Base-by-base conservation (phyloP, 2,113 vertebrate genomes). In the Lampris incognitus region DNA sequence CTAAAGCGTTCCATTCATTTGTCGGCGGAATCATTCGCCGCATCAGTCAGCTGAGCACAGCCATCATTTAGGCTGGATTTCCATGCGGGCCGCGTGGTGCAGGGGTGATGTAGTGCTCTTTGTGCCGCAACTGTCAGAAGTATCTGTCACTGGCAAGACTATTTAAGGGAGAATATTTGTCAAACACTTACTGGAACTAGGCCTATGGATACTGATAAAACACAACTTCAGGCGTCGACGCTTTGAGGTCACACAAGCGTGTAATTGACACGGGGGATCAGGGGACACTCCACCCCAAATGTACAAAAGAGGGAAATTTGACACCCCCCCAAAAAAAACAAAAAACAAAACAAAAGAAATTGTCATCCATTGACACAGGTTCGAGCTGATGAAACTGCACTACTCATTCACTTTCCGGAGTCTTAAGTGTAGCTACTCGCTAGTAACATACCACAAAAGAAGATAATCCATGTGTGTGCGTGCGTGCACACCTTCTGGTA, bases 11-110 rank as follows among this genome's bases (percentile, higher is more conserved):
- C 7, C 42, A 49, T 82, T 66, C 60, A 62, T 83, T 66, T 69
- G 58, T 66, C 37, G 6, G 36, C 68, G 58, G 9, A 85, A 80
- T 60, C 60, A 52, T 57, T 61, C n/a, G 51, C 8, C 2, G 36
- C 66, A 66, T 74, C 69, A 8, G 59, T 78, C 50, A 56, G 70
- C 55, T 60, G 48, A 51, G 70, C 39, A 58, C 69, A 85, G 55
- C 75, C 67, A 66, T 81, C 10, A 81, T 83, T 90, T 76, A 72
- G 70, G 82, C 73, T 66, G 84, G 78, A 83, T 87, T 86, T 84
- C 79, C 63, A 79, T 84, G 63, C 79, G 49, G 66, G 80, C 70
- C 71, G n/a, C 56, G 68, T 46, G 48, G n/a, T 57, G 67, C 66
- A 67, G 68, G 44, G 84, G 83, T 87, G 87, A 85, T 89, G 74